Evolutionary conservation across 1,140 invertebrate species (phyloP).

Genomic region (Ostrea denselamellosa): DNA sequence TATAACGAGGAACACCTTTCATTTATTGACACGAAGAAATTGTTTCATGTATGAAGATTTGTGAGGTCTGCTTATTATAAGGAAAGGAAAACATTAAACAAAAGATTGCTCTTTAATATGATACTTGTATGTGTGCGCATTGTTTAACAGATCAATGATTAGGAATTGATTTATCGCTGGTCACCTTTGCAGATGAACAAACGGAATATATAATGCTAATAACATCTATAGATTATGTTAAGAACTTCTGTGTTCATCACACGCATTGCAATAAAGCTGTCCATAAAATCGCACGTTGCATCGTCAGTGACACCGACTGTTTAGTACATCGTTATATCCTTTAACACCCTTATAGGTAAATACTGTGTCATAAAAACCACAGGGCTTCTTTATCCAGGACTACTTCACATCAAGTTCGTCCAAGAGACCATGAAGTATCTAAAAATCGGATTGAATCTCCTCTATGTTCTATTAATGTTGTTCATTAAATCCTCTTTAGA

Average conservation of each 20-base stretch:
- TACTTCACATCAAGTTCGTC: not conserved
- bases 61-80: not conserved
- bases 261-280: conserved; percentile 29
- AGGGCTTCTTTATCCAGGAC: not conserved
- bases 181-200: conserved; percentile 18
- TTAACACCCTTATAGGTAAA: conserved; percentile 16
- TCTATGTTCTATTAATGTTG: not conserved
- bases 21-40: not conserved
- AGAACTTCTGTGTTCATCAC: conserved; percentile 21
- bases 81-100: not conserved
- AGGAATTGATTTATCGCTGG: not conserved
- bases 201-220: not conserved
- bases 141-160: not conserved
- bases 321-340: conserved; percentile 26
- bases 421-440: not conserved
- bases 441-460: not conserved
- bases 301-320: not conserved
- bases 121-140: not conserved
- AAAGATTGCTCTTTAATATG: not conserved
- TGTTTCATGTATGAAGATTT: not conserved
- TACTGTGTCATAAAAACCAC: conserved; percentile 13
- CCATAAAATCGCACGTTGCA: not conserved
- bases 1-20: not conserved
- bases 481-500: not conserved
- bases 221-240: not conserved